phyloP scores from a whole-genome alignment of 2,113 vertebrate genomes.

The Oreochromis tanganicae region DNA sequence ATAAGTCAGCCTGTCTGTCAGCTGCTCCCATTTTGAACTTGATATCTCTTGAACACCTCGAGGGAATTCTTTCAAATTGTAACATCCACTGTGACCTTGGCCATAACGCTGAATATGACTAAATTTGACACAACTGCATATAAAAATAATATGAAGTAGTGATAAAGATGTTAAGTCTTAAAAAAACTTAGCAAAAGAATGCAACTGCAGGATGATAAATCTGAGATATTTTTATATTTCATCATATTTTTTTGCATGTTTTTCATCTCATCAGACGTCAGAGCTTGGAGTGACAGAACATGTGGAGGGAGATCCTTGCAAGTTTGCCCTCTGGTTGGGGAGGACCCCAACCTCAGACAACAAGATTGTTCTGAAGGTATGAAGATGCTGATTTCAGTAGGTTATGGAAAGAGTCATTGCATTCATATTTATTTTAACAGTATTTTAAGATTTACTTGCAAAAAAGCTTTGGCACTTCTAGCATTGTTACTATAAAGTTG shows the following conservation, averaged over 20 bases:
- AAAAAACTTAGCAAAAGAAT: not conserved
- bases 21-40: not conserved
- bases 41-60: not conserved
- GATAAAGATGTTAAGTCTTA: not conserved
- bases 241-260: not conserved
- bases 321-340: conserved; percentile 96
- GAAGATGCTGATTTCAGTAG: not conserved
- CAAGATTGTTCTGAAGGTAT: conserved; percentile 98
- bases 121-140: not conserved
- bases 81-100: not conserved
- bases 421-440: not conserved
- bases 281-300: conserved; percentile 97
- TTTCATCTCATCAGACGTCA: conserved; percentile 79
- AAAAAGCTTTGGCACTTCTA: not conserved
- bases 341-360: conserved; percentile 98
- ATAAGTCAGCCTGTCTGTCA: not conserved
- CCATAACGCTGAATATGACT: not conserved
- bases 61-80: not conserved
- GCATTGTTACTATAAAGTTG: not conserved
- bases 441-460: not conserved
- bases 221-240: not conserved
- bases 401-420: not conserved
- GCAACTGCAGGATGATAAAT: not conserved
- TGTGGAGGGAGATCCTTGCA: conserved; percentile 96
- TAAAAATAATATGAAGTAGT: not conserved